phyloP scores from a whole-genome alignment of 2,113 vertebrate species.

The Phocoena phocoena region DNA sequence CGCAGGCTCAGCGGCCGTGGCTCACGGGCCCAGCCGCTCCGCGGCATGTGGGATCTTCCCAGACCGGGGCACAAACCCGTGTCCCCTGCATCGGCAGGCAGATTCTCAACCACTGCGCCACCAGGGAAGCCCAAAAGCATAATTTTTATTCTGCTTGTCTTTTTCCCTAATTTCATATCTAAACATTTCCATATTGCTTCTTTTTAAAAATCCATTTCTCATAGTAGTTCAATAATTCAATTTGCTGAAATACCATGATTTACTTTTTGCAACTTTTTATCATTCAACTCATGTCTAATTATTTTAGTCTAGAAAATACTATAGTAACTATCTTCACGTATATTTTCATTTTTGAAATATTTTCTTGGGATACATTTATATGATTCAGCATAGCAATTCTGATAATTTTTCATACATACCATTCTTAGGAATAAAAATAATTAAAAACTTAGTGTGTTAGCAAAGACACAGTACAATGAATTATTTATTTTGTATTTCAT shows the following conservation, averaged over 20 bases:
- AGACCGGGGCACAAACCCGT: too few species aligned
- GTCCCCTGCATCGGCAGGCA: too few species aligned
- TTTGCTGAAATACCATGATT: not conserved
- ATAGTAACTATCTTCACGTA: not conserved
- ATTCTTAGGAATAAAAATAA: not conserved
- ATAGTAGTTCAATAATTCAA: not conserved
- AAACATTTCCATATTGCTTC: conserved; percentile 25
- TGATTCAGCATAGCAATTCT: not conserved
- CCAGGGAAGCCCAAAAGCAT: too few species aligned
- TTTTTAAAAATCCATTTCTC: not conserved
- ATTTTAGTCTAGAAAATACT: not conserved
- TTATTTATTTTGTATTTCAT: not conserved
- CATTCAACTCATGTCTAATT: not conserved
- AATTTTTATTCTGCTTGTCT: not conserved
- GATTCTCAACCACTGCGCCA: too few species aligned
- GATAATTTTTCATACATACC: not conserved
- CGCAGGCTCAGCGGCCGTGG: too few species aligned
- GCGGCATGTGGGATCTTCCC: too few species aligned
- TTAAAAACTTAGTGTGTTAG: not conserved
- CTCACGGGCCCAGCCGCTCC: too few species aligned
- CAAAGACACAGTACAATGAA: not conserved
- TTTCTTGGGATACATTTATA: not conserved
- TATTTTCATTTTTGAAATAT: not conserved
- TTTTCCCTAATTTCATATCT: conserved; percentile 15
- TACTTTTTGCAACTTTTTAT: not conserved